Base-by-base conservation (phyloP, 2,113 vertebrate genomes). In the Epinephelus lanceolatus region DNA sequence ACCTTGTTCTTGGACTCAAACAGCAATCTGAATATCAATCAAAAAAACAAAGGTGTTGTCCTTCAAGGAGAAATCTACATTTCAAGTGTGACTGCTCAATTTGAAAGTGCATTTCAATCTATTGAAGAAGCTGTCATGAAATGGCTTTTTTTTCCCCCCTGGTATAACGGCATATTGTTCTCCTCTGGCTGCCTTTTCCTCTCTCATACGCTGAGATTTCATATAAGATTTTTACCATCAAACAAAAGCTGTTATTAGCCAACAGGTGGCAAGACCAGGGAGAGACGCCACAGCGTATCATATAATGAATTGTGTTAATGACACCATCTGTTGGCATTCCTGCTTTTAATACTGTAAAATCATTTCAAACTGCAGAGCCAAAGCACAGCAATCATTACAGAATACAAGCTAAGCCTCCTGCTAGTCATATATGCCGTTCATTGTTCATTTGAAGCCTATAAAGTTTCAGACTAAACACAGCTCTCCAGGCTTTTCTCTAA, bases 261-360 rank as follows among this genome's bases (percentile, higher is more conserved):
- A 89, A 88, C 92, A 94, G 92, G 90, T 94, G 94, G 89, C 75
- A 81, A 70, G 80, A 88, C 45, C 69, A 84, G 87, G 15, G 37
- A 89, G 88, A 81, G 75, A 70, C 17, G 7, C 78, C 61, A 63
- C 88, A 63, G 78, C 27, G 83, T 89, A 80, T 66, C 82, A 72
- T 63, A 33, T 89, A 85, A 89, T 89, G 81, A 94, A 90, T 89
- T 55, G 85, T 83, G 88, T 55, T 93, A 91, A 92, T 90, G 81
- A 86, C 84, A 78, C 92, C 91, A 92, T 92, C 92, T 94, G 92
- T 88, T 80, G 72, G 71, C 57, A 30, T 77, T 85, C 42, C 62
- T 83, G 76, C 49, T 78, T 87, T 69, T 81, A 71, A 81, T 83
- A 74, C 80, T 74, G 69, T 59, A 85, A 87, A 89, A 83, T 75